A percentile compares a stretch with the other conserved stretches of the same genome.
Evolutionary conservation across 2,888 invertebrate genomes (phyloP).

Genomic region (Bombyx huttoni): DNA sequence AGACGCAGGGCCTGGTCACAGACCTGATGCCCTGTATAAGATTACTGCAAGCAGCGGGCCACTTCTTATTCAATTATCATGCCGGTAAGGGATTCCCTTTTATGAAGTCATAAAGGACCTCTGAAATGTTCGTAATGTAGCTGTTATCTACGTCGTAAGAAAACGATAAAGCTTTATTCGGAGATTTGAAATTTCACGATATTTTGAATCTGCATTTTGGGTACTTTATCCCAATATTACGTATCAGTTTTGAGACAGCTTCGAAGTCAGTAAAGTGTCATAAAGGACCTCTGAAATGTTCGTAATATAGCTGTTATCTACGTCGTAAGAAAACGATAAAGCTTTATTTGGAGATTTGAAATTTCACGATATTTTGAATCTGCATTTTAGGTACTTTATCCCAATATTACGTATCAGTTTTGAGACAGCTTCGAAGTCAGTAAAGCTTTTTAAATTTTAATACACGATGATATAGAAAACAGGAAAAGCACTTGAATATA

Average conservation of each 20-base stretch:
- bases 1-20: conserved; percentile 80
- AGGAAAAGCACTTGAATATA: too few species aligned
- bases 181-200: conserved; percentile 4
- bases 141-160: conserved; percentile 11
- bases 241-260: too few species aligned
- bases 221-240: neutral
- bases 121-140: conserved; percentile 5
- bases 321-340: conserved; percentile 14
- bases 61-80: conserved; percentile 85
- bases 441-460: neutral
- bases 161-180: conserved; percentile 13
- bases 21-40: conserved; percentile 88
- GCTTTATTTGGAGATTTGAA: conserved; percentile 7
- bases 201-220: conserved; percentile 5
- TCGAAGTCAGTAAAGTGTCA: too few species aligned
- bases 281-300: conserved; percentile 5
- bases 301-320: conserved; percentile 7
- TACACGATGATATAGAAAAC: too few species aligned
- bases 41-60: conserved; percentile 82
- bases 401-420: too few species aligned
- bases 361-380: conserved; percentile 7
- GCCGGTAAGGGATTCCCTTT: conserved; percentile 51
- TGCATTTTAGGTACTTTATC: conserved; percentile 1
- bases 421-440: neutral
- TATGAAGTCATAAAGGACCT: conserved; percentile 4